Evolutionary conservation across 2,888 invertebrate genomes (phyloP).

Genomic region (Lagria hirta): DNA sequence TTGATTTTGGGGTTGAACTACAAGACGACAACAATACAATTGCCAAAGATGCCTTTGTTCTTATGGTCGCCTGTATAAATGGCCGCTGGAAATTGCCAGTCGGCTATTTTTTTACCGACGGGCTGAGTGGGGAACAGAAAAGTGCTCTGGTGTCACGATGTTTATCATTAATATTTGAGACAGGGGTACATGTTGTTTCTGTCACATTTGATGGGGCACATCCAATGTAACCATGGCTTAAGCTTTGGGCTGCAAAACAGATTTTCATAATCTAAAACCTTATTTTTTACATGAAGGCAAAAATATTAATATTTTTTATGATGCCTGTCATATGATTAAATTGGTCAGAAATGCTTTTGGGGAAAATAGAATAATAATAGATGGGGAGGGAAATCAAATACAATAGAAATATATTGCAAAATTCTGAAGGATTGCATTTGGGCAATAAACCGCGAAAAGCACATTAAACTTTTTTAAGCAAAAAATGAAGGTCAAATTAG

Average conservation of each 20-base stretch:
- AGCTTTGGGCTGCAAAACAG: slow-evolving; percentile 18
- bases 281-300: slow-evolving; percentile 15
- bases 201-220: slow-evolving; percentile 33
- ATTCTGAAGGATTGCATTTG: slow-evolving; percentile 18
- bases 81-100: slow-evolving; percentile 31
- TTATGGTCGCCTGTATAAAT: slow-evolving; percentile 29
- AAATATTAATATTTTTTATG: slow-evolving; percentile 22
- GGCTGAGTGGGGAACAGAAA: slow-evolving; percentile 26
- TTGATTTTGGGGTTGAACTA: slow-evolving; percentile 33
- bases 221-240: slow-evolving; percentile 30
- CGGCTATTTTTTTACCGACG: slow-evolving; percentile 30
- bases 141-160: slow-evolving; percentile 27
- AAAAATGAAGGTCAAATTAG: slow-evolving; percentile 21
- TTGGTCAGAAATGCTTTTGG: slow-evolving; percentile 36
- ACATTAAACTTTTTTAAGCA: slow-evolving; percentile 19
- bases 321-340: slow-evolving; percentile 38
- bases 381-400: slow-evolving; percentile 15
- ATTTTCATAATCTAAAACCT: slow-evolving; percentile 27
- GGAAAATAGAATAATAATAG: slow-evolving; percentile 25
- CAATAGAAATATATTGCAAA: slow-evolving; percentile 18
- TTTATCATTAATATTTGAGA: slow-evolving; percentile 28
- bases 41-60: slow-evolving; percentile 30
- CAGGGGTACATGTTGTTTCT: slow-evolving; percentile 25
- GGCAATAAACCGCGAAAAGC: slow-evolving; percentile 19
- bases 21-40: slow-evolving; percentile 29